phyloP scores from a whole-genome alignment of 1,140 invertebrate species.

The Sycobia sp. region DNA sequence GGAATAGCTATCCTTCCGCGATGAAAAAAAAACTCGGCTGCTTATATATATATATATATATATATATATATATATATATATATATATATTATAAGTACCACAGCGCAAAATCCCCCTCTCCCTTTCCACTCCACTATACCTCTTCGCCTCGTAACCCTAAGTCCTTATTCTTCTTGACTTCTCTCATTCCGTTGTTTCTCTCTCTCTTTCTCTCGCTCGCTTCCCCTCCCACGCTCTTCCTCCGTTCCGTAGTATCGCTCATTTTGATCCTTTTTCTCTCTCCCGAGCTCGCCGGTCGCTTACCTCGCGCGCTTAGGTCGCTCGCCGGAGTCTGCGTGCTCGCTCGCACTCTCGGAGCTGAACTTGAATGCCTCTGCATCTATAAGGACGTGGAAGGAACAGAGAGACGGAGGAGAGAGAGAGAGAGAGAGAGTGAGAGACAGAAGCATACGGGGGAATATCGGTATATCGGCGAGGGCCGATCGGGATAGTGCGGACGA shows the following conservation, averaged over 20 bases:
- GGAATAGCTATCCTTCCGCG: too few relatives aligned
- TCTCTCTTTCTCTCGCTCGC: neutral
- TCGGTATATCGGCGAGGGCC: constrained; percentile 39
- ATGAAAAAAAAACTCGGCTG: too few relatives aligned
- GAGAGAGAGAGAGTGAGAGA: too few relatives aligned
- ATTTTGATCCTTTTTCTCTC: neutral
- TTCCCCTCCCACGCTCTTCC: neutral
- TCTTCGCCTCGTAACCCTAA: constrained; percentile 13
- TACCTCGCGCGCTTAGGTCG: constrained; percentile 14
- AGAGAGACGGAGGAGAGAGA: constrained; percentile 3
- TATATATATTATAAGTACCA: too few relatives aligned
- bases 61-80: too few relatives aligned
- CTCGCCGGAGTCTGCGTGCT: too few relatives aligned
- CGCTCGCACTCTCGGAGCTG: too few relatives aligned
- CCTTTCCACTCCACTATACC: neutral
- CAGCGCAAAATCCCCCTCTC: too few relatives aligned
- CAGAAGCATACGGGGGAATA: neutral
- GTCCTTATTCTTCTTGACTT: constrained; percentile 1
- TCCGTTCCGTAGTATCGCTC: neutral
- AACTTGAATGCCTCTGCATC: too few relatives aligned
- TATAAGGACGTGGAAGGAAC: neutral
- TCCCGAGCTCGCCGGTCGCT: neutral
- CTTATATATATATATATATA: too few relatives aligned
- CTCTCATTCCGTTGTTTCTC: too few relatives aligned
- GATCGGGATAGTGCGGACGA: too few relatives aligned